phyloP scores from a whole-genome alignment of 2,888 invertebrate genomes.

The Patella depressa region DNA sequence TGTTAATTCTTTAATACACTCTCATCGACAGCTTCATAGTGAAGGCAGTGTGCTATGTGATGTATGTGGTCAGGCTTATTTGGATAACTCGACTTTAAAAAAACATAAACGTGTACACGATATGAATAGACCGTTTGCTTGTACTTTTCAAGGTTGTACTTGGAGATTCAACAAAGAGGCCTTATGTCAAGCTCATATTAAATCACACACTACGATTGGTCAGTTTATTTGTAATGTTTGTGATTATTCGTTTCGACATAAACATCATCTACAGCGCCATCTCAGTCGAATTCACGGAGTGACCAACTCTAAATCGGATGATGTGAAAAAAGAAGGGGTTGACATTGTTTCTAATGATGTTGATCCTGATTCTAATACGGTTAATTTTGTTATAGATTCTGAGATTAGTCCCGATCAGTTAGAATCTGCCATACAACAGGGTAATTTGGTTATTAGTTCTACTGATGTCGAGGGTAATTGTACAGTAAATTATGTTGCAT shows the following conservation, averaged over 20 bases:
- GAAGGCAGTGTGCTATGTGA: conserved; percentile 65
- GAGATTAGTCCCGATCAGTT: conserved; percentile 41
- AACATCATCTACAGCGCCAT: conserved; percentile 67
- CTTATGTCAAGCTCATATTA: conserved; percentile 63
- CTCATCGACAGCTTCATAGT: conserved; percentile 66
- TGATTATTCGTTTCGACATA: conserved; percentile 64
- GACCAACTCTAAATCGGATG: conserved; percentile 13
- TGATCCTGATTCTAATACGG: conserved; percentile 31
- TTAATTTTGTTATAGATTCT: conserved; percentile 44
- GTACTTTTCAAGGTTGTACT: conserved; percentile 63
- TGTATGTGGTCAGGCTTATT: conserved; percentile 65
- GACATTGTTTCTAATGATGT: conserved; percentile 11
- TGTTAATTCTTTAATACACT: conserved; percentile 60
- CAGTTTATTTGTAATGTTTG: conserved; percentile 62
- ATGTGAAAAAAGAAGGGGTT: conserved; percentile 16
- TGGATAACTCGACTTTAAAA: conserved; percentile 62
- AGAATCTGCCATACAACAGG: conserved; percentile 45
- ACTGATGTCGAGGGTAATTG: conserved; percentile 48
- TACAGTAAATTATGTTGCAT: conserved; percentile 51
- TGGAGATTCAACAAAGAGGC: conserved; percentile 66
- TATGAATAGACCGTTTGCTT: conserved; percentile 58
- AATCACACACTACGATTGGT: conserved; percentile 58
- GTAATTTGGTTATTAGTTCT: conserved; percentile 51
- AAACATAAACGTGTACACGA: conserved; percentile 69
- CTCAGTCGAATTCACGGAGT: conserved; percentile 59